phyloP scores from a whole-genome alignment of 2,888 invertebrate species.

The Drosophila affinis region DNA sequence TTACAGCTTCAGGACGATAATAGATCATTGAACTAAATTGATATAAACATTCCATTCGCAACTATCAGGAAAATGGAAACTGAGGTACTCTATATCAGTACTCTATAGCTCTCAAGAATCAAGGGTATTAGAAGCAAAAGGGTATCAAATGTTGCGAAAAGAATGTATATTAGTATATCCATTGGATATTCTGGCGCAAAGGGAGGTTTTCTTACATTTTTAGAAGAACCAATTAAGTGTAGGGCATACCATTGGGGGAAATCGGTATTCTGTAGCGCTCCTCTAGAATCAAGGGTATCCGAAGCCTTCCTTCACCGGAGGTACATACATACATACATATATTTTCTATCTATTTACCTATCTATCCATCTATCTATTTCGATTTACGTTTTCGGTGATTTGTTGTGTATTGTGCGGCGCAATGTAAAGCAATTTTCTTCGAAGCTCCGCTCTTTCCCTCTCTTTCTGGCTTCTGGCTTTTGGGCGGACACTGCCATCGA shows the following conservation, averaged over 20 bases:
- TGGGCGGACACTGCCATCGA: conserved; percentile 8
- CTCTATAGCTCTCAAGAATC: background rate
- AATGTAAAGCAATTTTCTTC: conserved; percentile 47
- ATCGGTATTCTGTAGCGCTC: background rate
- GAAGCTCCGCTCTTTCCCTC: conserved; percentile 64
- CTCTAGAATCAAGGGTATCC: background rate
- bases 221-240: too few species aligned
- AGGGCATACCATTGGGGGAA: background rate
- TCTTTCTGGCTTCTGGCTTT: background rate
- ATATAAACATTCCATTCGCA: too few species aligned
- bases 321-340: background rate
- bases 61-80: too few species aligned
- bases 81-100: background rate
- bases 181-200: too few species aligned
- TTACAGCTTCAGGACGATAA: background rate
- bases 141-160: too few species aligned
- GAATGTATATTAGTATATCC: too few species aligned
- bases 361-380: background rate
- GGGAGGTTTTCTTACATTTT: too few species aligned
- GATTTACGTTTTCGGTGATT: background rate
- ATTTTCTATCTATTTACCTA: background rate
- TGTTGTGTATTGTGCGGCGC: conserved; percentile 3
- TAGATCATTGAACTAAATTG: background rate
- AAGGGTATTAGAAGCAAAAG: background rate
- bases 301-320: background rate